Conservation (phyloP, 2,888 invertebrate genomes). For the Tupiocoris notatus region DNA sequence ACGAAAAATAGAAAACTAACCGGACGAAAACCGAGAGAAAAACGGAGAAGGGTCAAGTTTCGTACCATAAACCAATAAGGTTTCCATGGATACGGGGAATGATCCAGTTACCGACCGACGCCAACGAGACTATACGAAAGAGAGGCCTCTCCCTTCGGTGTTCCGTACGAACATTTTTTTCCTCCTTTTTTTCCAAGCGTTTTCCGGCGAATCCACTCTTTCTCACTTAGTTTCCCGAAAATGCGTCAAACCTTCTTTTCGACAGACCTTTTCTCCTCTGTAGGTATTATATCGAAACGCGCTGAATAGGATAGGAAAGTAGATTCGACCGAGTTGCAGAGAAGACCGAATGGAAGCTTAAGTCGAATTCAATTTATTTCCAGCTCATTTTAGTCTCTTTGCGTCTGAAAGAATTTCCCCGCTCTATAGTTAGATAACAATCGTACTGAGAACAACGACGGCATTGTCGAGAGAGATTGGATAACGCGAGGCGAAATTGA, state of each 20-base stretch:
- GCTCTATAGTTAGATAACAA: neutral
- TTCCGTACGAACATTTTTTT: neutral
- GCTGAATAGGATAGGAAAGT: neutral
- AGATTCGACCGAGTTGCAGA: neutral
- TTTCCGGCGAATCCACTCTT: conserved; percentile 23
- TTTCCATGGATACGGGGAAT: conserved; percentile 35
- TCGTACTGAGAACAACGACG: neutral
- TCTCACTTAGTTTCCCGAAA: conserved; percentile 9
- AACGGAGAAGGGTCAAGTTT: conserved; percentile 25
- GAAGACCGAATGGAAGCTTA: neutral
- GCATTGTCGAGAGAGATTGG: neutral
- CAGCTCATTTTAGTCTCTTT: too few relatives aligned
- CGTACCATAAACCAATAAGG: conserved; percentile 33
- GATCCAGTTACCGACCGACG: conserved; percentile 29
- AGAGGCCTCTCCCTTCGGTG: neutral
- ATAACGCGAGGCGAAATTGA: too few relatives aligned
- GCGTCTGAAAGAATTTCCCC: neutral
- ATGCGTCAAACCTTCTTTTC: conserved; percentile 5
- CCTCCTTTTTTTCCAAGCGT: conserved; percentile 12
- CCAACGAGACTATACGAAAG: neutral
- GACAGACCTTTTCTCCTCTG: neutral
- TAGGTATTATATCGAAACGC: neutral
- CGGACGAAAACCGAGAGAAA: neutral
- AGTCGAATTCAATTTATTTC: neutral
- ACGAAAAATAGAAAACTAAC: neutral